Conservation (phyloP, 2,797 vertebrate genomes). For the Myiothlypis coronata region DNA sequence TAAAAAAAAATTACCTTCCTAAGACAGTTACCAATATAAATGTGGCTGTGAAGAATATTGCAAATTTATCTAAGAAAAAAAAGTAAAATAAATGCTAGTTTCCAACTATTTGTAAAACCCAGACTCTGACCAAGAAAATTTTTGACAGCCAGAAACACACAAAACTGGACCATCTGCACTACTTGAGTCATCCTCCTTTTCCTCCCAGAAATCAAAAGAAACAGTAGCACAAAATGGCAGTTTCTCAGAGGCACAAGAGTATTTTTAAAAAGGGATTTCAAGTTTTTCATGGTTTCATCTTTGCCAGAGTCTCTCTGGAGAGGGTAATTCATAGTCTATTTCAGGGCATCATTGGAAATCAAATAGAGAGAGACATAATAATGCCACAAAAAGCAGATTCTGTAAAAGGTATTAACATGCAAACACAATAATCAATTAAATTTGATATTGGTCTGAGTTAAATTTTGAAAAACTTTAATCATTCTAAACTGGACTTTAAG, state of each 20-base stretch:
- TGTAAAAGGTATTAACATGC: background rate
- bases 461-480: background rate
- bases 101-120: background rate
- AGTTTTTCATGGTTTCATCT: background rate
- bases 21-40: background rate
- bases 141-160: background rate
- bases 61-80: background rate
- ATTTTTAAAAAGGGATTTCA: background rate
- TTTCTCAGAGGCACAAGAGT: background rate
- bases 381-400: background rate
- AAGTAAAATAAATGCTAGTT: background rate
- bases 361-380: background rate
- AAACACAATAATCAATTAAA: background rate
- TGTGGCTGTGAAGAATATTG: background rate
- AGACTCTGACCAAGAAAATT: background rate
- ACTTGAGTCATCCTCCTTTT: background rate
- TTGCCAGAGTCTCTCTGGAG: background rate
- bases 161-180: background rate
- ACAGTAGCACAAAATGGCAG: background rate
- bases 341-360: background rate
- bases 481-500: background rate
- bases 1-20: background rate
- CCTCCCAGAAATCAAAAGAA: conserved; percentile 15
- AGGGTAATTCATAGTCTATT: background rate
- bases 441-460: background rate